These are phyloP conservation scores for Drosophila pandora DNA, from an alignment of 1,140 invertebrate species.

Conservation along the genomic window DNA sequence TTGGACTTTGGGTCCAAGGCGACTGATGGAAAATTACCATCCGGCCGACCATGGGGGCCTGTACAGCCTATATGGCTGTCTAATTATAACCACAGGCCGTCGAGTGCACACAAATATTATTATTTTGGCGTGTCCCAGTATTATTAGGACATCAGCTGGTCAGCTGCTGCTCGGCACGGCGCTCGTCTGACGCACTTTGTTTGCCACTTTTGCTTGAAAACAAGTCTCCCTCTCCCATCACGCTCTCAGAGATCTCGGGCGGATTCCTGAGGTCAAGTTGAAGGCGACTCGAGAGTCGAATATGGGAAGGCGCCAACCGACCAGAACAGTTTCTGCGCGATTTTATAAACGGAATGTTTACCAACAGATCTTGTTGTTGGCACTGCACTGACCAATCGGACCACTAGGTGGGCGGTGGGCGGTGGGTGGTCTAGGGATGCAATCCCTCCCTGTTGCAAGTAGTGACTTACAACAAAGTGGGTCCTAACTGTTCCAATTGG, in stretches of 20 bases:
- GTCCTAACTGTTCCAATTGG: not conserved
- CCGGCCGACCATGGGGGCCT: not conserved
- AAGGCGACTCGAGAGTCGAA: conserved; percentile 55
- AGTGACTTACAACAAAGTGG: not conserved
- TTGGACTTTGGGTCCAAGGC: too few relatives aligned
- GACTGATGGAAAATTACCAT: not conserved
- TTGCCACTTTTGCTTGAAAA: not conserved
- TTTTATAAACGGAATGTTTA: conserved; percentile 63
- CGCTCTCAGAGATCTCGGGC: conserved; percentile 1
- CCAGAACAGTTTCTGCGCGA: conserved; percentile 63
- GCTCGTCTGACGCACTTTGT: conserved; percentile 39
- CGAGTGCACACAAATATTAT: conserved; percentile 17
- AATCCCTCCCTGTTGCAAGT: too few relatives aligned
- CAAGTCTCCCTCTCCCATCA: not conserved
- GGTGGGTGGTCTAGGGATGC: not conserved
- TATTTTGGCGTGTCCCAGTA: conserved; percentile 16
- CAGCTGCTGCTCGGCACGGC: not conserved
- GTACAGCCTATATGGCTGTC: not conserved
- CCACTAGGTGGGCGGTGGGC: too few relatives aligned
- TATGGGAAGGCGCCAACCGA: conserved; percentile 43
- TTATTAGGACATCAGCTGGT: conserved; percentile 33
- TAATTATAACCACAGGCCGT: conserved; percentile 35
- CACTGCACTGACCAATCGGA: not conserved
- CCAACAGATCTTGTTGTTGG: conserved; percentile 30
- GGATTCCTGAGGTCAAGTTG: conserved; percentile 72